Evolutionary conservation across 2,888 invertebrate genomes (phyloP), one percentile per base, ranked within the genome.

Genomic region (Pheosia gnoma): DNA sequence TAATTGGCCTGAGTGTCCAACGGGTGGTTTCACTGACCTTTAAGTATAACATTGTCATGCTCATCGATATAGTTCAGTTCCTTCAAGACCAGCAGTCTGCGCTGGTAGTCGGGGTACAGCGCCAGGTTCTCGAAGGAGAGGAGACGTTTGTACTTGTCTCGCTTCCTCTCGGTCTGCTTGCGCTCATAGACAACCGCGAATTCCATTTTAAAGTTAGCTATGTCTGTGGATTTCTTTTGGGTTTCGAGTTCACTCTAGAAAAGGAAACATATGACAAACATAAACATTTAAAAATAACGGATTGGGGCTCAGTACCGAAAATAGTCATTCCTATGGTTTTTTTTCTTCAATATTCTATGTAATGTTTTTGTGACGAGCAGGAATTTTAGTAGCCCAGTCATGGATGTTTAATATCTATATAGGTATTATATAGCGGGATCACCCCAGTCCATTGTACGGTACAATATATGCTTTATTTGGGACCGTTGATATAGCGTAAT

Each of bases 81-180:
- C 72, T 96, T 95, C 8, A 99, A 90, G 1, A 98, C 96, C 68
- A 96, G 88, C 49, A 97, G 94, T 69, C 98, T 95, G 71, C 96
- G 96, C 75, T 96, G 95, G 85, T 99, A 99, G 78, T 99, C 99
- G 0, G 98, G 97, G 86, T 98, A 97, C 0, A 99, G 93, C 0
- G 96, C 95, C 60, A 99, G 94, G 83, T 97, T 98, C 82, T 98
- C 97, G 63, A 97, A 96, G 0, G 98, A 98, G 55, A 98, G 93
- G 65, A 96, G 92, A 66, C 95, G 96, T 74, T 96, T 95, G 67
- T 98, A 94, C 68, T 95, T 94, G 67, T 94, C 95, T 67, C 94
- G 95, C 66, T 96, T 94, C 41, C 95, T 91, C 79, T 97, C 96
- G 1, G 98, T 88, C 69, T 95, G 94, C 71, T 96, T 96, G n/a